Evolutionary conservation across 2,797 vertebrate species (phyloP).

Genomic region (Hypotaenidia okinawae): DNA sequence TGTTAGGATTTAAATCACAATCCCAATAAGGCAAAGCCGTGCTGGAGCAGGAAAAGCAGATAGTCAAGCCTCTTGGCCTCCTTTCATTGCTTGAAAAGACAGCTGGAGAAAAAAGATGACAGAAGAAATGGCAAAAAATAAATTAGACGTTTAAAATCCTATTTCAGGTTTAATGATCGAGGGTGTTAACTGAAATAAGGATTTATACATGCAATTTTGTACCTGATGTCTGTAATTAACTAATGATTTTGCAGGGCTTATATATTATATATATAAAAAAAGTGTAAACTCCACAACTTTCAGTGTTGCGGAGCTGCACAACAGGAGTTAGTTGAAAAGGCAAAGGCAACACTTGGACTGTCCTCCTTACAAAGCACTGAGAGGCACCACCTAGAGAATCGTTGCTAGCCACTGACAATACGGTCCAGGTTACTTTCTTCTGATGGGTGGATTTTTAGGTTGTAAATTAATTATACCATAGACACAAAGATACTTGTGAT

Average conservation of each 20-base stretch:
- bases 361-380: background rate
- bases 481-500: background rate
- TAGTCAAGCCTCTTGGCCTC: background rate
- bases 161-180: background rate
- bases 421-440: background rate
- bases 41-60: background rate
- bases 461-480: background rate
- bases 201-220: constrained; percentile 16
- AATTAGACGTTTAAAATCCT: background rate
- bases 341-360: background rate
- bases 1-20: background rate
- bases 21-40: background rate
- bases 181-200: background rate
- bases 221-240: constrained; percentile 16
- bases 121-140: background rate
- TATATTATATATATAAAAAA: background rate
- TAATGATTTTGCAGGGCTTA: constrained; percentile 22
- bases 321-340: background rate
- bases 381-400: rapidly evolving
- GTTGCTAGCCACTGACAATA: background rate
- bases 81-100: background rate
- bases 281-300: background rate
- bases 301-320: background rate
- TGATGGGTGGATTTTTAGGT: background rate
- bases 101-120: background rate